Base-by-base conservation (phyloP, 2,888 invertebrate genomes). In the Xestia c-nigrum region DNA sequence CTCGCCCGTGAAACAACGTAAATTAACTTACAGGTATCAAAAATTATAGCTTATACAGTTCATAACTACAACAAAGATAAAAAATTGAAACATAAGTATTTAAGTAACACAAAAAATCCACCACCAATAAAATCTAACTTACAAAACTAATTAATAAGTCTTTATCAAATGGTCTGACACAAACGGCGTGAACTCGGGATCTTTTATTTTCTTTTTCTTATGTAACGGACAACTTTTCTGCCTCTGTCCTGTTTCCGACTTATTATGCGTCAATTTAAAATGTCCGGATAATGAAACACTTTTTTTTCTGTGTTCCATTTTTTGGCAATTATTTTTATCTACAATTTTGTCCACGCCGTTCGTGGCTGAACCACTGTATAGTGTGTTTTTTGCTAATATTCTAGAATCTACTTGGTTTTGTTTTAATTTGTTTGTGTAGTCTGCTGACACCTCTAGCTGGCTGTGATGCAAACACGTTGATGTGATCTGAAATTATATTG, bases 391-490 rank as follows among this genome's bases (percentile, higher is more conserved):
- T 77, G 43, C 78, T 76, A 83, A 72, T 75, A 87, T 81, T 69
- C 85, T 89, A 40, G 89, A 84, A 43, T 88, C 81, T 74, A 83
- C 70, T 67, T 84, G 81, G 64, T 90, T 88, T 79, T 87, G 81
- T 81, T 90, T 90, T 69, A 89, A 68, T 64, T 84, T 85, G 59
- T 88, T 88, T 7, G 88, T 86, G 85, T 91, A 91, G 14, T 91
- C 90, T 31, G 92, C 80, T 9, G 94, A 88, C n/a, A 96, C 92
- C 83, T 96, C 96, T 12, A 96, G 88, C 55, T 96, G 94, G 83
- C 95, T 96, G 91, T 96, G 96, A 80, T 96, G 95, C 9, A 96
- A 93, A 78, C 96, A 96, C 0, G 96, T 96, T 12, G 96, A 95
- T 64, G 94, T 94, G 69, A 91, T 87, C 96, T 96, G 94, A 10